phyloP scores from a whole-genome alignment of 2,888 invertebrate species.

The Ophion ellenae region DNA sequence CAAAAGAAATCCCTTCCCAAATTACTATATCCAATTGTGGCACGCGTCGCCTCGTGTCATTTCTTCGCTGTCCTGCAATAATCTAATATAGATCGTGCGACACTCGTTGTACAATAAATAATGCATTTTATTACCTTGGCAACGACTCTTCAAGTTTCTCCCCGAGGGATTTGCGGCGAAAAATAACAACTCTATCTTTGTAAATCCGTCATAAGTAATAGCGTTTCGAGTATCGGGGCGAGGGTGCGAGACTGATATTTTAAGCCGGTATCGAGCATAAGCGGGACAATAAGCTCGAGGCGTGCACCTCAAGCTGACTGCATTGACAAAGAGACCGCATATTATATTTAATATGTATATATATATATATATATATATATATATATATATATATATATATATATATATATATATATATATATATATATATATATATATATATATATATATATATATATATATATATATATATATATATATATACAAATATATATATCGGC shows the following conservation, averaged over 20 bases:
- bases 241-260: slow-evolving; percentile 58
- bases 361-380: slow-evolving; percentile 9
- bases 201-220: not conserved
- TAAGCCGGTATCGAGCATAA: slow-evolving; percentile 45
- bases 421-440: not conserved
- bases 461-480: slow-evolving; percentile 12
- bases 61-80: too few species aligned
- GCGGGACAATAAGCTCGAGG: slow-evolving; percentile 12
- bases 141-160: not conserved
- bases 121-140: too few species aligned
- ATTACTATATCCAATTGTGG: too few species aligned
- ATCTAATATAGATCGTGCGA: too few species aligned
- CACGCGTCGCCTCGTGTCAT: too few species aligned
- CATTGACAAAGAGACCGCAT: slow-evolving; percentile 44
- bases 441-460: not conserved
- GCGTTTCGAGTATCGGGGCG: slow-evolving; percentile 13
- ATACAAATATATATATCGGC: slow-evolving; percentile 10
- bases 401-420: slow-evolving; percentile 12
- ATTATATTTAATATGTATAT: slow-evolving; percentile 18
- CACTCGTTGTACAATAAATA: too few species aligned
- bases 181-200: not conserved
- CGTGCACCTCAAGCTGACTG: slow-evolving; percentile 55
- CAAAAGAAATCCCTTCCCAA: too few species aligned
- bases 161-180: not conserved
- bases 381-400: not conserved